Base-by-base conservation (phyloP, 2,113 vertebrate genomes). In the Pipra filicauda region DNA sequence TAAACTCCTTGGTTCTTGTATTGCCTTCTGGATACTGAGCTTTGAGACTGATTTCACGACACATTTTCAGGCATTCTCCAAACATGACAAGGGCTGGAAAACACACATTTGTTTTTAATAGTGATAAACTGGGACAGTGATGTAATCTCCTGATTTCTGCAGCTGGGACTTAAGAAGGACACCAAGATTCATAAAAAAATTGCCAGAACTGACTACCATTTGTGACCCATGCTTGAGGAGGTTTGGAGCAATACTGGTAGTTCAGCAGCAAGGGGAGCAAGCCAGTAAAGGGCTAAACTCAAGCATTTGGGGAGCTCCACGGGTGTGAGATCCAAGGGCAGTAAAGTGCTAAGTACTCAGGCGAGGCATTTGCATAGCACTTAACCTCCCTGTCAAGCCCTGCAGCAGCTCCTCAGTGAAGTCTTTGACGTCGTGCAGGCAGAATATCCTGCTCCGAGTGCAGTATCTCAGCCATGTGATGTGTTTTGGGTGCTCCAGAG, bases 1-100 rank as follows among this genome's bases (percentile, higher is more conserved):
- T 93, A 89, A 84, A 94, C 28, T 74, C 88, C 92, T 81, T 82
- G 81, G n/a, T 93, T 93, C 85, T 30, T 93, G 31, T 46, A 58
- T 89, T 91, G 59, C 61, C 48, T 88, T 91, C 58, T 85, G 83
- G 46, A 54, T 87, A 46, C 51, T 55, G 76, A 89, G 72, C 69
- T 94, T 84, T 77, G 90, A 90, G 58, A 77, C 41, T 85, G 76
- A 80, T 78, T 81, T 95, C 57, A n/a, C n/a, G 15, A 54, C 80
- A 46, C 2, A 3, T 81, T 92, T 88, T 77, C 64, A 90, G 91
- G 65, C 79, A 49, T 88, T 93, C 80, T 94, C 52, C 72, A 84
- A 76, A 31, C 57, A 27, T 57, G 49, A 84, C 3, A 5, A 67
- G 65, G 51, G 80, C 61, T 31, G 78, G 79, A 89, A 94, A 70